Evolutionary conservation across 37 sponge, comb jelly and placozoan species (phyloP).

Genomic region (Cladorhizidae sp.): DNA sequence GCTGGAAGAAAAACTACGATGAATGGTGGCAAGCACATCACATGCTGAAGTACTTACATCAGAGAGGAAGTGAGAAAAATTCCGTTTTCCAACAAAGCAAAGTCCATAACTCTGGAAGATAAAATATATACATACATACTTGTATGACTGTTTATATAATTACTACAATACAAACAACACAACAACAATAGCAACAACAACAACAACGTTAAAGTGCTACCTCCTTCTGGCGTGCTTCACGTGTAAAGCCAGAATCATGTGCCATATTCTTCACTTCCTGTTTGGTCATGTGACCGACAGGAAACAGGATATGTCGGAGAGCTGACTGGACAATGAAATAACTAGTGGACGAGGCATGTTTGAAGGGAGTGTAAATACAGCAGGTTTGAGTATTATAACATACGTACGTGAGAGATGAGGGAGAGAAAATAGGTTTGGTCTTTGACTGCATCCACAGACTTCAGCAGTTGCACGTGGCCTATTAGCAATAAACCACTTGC

Average conservation of each 20-base stretch:
- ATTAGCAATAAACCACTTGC: background rate
- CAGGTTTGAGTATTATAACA: background rate
- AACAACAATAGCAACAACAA: background rate
- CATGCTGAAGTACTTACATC: constrained; percentile 20
- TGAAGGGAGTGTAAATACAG: background rate
- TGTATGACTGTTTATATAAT: too few species aligned
- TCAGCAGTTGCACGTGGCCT: constrained; percentile 36
- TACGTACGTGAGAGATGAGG: constrained; percentile 39
- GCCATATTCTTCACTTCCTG: constrained; percentile 70
- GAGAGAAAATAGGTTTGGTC: constrained; percentile 92
- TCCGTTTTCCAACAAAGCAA: constrained; percentile 84
- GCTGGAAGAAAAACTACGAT: background rate
- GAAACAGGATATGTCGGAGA: constrained; percentile 67
- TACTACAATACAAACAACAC: background rate
- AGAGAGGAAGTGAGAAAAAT: constrained; percentile 56
- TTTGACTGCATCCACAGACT: constrained; percentile 63
- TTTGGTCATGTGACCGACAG: constrained; percentile 82
- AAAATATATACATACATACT: too few species aligned
- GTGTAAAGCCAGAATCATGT: constrained; percentile 37
- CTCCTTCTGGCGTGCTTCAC: constrained; percentile 64
- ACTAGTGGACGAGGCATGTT: background rate
- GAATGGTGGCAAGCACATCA: background rate
- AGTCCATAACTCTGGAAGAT: constrained; percentile 76
- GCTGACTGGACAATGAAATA: constrained; percentile 2
- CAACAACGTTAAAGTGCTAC: constrained; percentile 9